Conservation (phyloP, 64 coral and sea anemone genomes). For the Montipora efflorescens region DNA sequence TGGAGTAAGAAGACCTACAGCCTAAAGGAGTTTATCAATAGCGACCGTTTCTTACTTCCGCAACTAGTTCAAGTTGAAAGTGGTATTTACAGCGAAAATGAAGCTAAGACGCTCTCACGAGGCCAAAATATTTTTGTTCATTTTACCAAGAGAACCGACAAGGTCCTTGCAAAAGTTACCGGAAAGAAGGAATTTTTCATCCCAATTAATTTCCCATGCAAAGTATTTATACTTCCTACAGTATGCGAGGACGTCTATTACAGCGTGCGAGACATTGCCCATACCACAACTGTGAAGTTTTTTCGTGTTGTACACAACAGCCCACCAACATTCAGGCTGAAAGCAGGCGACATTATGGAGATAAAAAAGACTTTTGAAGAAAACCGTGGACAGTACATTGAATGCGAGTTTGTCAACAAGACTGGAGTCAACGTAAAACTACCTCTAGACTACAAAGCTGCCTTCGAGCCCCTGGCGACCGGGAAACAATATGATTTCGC, state of each 20-base stretch:
- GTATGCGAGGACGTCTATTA: slow-evolving; percentile 11
- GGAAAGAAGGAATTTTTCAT: not conserved
- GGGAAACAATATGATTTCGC: not conserved
- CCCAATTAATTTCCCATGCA: slow-evolving; percentile 5
- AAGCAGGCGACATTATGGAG: slow-evolving; percentile 20
- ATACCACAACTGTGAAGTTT: not conserved
- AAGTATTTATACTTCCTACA: slow-evolving; percentile 21
- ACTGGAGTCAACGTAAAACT: not conserved
- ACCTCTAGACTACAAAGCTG: slow-evolving; percentile 21
- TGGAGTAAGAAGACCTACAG: slow-evolving; percentile 4
- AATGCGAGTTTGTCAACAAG: slow-evolving; percentile 30
- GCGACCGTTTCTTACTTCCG: not conserved
- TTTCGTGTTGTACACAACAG: slow-evolving; percentile 16
- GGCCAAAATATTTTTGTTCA: not conserved
- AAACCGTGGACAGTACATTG: not conserved
- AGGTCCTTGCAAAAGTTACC: not conserved
- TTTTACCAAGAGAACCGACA: slow-evolving; percentile 24
- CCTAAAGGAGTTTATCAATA: not conserved
- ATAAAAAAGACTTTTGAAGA: slow-evolving; percentile 13
- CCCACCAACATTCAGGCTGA: not conserved
- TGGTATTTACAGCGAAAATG: not conserved
- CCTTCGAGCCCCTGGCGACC: slow-evolving; percentile 6
- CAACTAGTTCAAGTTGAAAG: slow-evolving; percentile 24
- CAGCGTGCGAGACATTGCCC: slow-evolving; percentile 18
- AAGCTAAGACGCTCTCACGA: slow-evolving; percentile 7